Conservation (phyloP, 1,140 invertebrate genomes). For the Pomacea maculata region DNA sequence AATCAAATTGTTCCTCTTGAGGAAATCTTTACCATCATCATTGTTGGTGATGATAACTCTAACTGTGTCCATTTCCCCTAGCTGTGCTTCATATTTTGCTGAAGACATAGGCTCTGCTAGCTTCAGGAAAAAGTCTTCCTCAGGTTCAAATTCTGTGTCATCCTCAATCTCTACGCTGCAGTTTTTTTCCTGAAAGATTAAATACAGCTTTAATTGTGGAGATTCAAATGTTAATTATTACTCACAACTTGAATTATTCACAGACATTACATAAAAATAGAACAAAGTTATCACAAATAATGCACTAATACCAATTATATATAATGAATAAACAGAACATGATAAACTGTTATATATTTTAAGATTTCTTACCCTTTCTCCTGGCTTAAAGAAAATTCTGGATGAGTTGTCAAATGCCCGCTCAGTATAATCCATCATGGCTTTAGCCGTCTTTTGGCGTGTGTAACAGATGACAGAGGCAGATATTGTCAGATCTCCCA, state of each 20-base stretch:
- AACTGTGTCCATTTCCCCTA: constrained; percentile 49
- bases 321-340: neutral
- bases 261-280: neutral
- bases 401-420: constrained; percentile 55
- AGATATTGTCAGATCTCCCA: constrained; percentile 53
- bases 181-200: constrained; percentile 49
- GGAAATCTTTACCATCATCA: constrained; percentile 58
- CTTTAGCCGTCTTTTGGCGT: constrained; percentile 55
- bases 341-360: neutral
- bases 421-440: constrained; percentile 60
- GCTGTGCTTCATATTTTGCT: constrained; percentile 39
- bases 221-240: neutral
- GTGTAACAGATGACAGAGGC: constrained; percentile 64
- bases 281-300: neutral
- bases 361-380: constrained; percentile 50
- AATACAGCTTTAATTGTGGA: neutral
- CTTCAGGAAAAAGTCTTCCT: constrained; percentile 64
- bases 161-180: constrained; percentile 64
- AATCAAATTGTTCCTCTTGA: too few relatives aligned
- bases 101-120: constrained; percentile 53
- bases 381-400: constrained; percentile 62
- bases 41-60: constrained; percentile 59
- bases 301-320: neutral
- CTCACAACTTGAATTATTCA: neutral
- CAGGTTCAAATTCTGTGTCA: constrained; percentile 65